Conservation (phyloP, 2,888 invertebrate genomes). For the Punctoribates punctum region DNA sequence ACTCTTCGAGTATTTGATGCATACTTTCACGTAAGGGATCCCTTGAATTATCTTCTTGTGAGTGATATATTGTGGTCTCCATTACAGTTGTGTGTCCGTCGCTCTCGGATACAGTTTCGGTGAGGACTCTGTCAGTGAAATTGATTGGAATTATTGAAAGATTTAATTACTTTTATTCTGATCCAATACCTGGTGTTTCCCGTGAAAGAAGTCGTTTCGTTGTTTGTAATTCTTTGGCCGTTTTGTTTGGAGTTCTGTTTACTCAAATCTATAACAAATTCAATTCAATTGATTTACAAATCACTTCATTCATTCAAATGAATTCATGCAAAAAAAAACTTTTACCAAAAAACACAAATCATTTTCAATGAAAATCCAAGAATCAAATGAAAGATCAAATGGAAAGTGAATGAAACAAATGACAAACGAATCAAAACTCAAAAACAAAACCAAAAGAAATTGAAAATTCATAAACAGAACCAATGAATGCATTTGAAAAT, state of each 20-base stretch:
- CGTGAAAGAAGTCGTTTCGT: not conserved
- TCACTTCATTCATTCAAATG: not conserved
- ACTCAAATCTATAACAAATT: slow-evolving; percentile 16
- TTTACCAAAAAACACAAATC: not conserved
- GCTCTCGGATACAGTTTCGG: slow-evolving; percentile 38
- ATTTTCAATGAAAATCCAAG: not conserved
- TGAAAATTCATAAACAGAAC: not conserved
- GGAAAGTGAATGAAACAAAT: not conserved
- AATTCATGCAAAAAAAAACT: not conserved
- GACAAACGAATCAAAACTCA: not conserved
- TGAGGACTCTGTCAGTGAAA: slow-evolving; percentile 8
- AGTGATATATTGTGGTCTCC: slow-evolving; percentile 37
- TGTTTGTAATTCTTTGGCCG: not conserved
- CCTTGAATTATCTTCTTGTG: not conserved
- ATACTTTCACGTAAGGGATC: slow-evolving; percentile 26
- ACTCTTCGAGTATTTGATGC: slow-evolving; percentile 19
- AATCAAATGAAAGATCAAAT: slow-evolving; percentile 1
- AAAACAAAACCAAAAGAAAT: not conserved
- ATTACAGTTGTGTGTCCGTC: slow-evolving; percentile 40
- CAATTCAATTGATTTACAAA: not conserved
- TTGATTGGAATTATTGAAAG: not conserved
- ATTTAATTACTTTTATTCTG: not conserved
- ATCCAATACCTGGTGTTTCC: slow-evolving; percentile 20
- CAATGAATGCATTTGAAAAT: not conserved
- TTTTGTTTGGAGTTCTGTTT: not conserved